Conservation (phyloP, 1,140 invertebrate species). For the Drosophila guanche region DNA sequence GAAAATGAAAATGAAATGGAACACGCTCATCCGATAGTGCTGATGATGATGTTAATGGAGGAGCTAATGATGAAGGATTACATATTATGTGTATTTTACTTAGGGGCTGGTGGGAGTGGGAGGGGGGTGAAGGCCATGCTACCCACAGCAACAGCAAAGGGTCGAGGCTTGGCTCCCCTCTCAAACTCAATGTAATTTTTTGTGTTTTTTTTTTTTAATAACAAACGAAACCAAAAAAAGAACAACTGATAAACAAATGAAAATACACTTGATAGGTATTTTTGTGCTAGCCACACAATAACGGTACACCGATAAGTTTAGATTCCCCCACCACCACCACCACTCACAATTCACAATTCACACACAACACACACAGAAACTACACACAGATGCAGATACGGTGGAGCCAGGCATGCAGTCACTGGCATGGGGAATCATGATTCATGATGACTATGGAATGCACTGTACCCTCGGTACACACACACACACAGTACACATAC, state of each 20-base stretch:
- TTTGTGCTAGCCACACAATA: slow-evolving; percentile 56
- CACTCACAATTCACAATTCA: slow-evolving; percentile 1
- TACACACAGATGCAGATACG: too few relatives aligned
- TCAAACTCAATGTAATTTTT: slow-evolving; percentile 40
- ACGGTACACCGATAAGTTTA: slow-evolving; percentile 70
- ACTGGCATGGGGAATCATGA: not conserved
- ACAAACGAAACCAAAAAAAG: slow-evolving; percentile 9
- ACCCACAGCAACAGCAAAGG: too few relatives aligned
- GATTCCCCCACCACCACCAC: not conserved
- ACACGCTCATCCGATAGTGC: not conserved
- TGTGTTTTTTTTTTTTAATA: slow-evolving; percentile 25
- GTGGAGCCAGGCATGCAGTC: not conserved
- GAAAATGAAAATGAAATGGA: slow-evolving; percentile 7
- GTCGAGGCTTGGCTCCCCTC: slow-evolving; percentile 2
- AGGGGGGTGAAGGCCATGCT: too few relatives aligned
- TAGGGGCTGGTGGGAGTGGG: too few relatives aligned
- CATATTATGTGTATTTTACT: slow-evolving; percentile 3
- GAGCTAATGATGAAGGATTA: slow-evolving; percentile 11
- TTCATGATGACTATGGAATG: not conserved
- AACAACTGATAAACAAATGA: slow-evolving; percentile 4
- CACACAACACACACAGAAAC: too few relatives aligned
- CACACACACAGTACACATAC: slow-evolving; percentile 14
- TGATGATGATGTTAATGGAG: not conserved
- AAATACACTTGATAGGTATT: slow-evolving; percentile 53
- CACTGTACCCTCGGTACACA: slow-evolving; percentile 2